A percentile compares a stretch with the other conserved stretches of the same genome.
phyloP scores from a whole-genome alignment of 37 sponge, comb jelly and placozoan genomes.

The Axinella damicornis region DNA sequence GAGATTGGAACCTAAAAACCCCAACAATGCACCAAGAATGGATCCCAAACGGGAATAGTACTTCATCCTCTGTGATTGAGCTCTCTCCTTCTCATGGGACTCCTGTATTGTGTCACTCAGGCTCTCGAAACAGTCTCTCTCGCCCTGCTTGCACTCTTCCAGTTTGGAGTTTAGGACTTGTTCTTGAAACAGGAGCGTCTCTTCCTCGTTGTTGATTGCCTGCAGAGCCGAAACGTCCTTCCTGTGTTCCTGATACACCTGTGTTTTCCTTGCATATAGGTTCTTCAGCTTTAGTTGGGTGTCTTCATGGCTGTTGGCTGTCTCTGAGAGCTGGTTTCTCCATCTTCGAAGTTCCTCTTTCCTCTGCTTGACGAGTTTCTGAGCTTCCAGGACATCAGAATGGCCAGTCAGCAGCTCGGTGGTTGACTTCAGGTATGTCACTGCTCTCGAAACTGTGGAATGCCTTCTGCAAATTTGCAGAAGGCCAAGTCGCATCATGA shows the following conservation, averaged over 20 bases:
- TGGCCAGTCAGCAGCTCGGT: slow-evolving; percentile 29
- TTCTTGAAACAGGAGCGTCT: slow-evolving; percentile 4
- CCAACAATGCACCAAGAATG: slow-evolving; percentile 25
- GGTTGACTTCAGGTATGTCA: not conserved
- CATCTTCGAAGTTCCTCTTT: slow-evolving; percentile 9
- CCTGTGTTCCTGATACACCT: slow-evolving; percentile 14
- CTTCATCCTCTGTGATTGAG: slow-evolving; percentile 25
- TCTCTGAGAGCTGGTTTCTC: slow-evolving; percentile 1
- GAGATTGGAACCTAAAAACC: slow-evolving; percentile 19
- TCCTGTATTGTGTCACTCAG: slow-evolving; percentile 19
- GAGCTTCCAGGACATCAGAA: slow-evolving; percentile 8
- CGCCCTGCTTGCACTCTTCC: slow-evolving; percentile 4
- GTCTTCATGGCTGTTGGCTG: not conserved
- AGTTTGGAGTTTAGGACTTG: not conserved
- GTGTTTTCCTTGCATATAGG: slow-evolving; percentile 23
- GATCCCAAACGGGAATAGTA: slow-evolving; percentile 23
- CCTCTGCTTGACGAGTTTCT: not conserved
- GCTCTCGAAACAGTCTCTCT: slow-evolving; percentile 25
- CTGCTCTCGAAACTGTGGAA: not conserved
- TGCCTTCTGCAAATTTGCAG: not conserved
- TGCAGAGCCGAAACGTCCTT: slow-evolving; percentile 14
- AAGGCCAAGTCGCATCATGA: not conserved
- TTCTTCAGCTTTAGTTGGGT: slow-evolving; percentile 5
- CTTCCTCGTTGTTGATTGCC: slow-evolving; percentile 30
- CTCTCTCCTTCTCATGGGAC: slow-evolving; percentile 33